A percentile compares a stretch with the other conserved stretches of the same genome.
These are phyloP conservation scores for Portunus trituberculatus DNA, from an alignment of 1,140 invertebrate species.

Conservation along the genomic window DNA sequence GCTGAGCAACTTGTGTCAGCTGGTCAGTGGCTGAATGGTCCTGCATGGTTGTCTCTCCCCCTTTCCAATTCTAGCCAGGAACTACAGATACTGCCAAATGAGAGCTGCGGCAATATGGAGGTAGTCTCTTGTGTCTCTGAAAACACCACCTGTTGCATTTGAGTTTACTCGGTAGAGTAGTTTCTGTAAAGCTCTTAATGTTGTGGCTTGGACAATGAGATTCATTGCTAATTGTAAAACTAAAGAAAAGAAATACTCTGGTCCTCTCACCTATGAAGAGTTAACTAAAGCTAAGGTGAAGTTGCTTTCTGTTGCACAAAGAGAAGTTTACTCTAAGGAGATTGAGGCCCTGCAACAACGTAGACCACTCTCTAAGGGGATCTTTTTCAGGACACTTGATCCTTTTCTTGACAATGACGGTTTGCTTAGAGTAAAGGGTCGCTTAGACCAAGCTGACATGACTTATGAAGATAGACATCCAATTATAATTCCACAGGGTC, in stretches of 20 bases:
- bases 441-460: conserved; percentile 33
- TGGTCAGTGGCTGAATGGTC: too few species aligned
- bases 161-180: not conserved
- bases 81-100: too few species aligned
- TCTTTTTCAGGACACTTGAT: conserved; percentile 24
- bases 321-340: not conserved
- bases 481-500: too few species aligned
- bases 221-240: conserved; percentile 6
- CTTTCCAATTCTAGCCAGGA: too few species aligned
- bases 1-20: too few species aligned
- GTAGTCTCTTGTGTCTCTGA: not conserved
- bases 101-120: not conserved
- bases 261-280: not conserved
- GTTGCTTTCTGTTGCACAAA: conserved; percentile 21
- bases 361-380: conserved; percentile 27
- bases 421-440: conserved; percentile 10
- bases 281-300: conserved; percentile 38
- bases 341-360: not conserved
- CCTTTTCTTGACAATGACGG: not conserved
- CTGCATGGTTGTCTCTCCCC: too few species aligned
- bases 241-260: not conserved
- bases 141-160: not conserved
- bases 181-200: not conserved
- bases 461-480: not conserved
- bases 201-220: conserved; percentile 33